A percentile compares a stretch with the other conserved stretches of the same genome.
Evolutionary conservation across 2,888 invertebrate genomes (phyloP).

Genomic region (Pristionchus maxplancki): DNA sequence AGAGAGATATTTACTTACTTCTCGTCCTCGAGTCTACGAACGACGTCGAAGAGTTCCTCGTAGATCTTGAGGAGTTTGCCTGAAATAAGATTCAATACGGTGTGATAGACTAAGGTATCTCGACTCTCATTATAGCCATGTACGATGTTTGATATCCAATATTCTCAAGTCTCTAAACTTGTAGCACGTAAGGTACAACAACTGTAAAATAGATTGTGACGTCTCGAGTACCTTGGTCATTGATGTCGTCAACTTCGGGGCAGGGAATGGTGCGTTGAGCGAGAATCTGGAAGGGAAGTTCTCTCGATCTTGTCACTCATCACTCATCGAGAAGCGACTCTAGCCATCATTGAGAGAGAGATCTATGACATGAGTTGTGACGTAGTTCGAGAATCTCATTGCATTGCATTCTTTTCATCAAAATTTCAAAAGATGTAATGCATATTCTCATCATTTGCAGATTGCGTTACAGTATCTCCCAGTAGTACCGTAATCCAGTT

Average conservation of each 20-base stretch:
- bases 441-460: no score
- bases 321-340: not conserved
- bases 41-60: slow-evolving; percentile 82
- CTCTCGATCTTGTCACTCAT: not conserved
- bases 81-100: slow-evolving; percentile 13
- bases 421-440: no score
- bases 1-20: slow-evolving; percentile 44
- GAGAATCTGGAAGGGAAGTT: slow-evolving; percentile 82
- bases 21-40: slow-evolving; percentile 51
- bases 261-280: slow-evolving; percentile 94
- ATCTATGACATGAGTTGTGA: not conserved
- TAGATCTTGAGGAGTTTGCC: slow-evolving; percentile 56
- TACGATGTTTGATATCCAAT: no score
- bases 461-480: no score
- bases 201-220: no score
- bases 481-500: no score
- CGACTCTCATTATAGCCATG: no score
- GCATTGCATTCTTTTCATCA: not conserved
- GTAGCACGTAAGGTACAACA: no score
- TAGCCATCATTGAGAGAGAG: not conserved
- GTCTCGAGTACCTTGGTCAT: slow-evolving; percentile 92
- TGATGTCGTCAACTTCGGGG: slow-evolving; percentile 88
- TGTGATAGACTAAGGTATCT: not conserved
- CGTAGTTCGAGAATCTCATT: not conserved
- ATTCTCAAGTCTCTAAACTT: no score